phyloP scores from a whole-genome alignment of 2,888 invertebrate genomes.

The Adelphocoris suturalis region DNA sequence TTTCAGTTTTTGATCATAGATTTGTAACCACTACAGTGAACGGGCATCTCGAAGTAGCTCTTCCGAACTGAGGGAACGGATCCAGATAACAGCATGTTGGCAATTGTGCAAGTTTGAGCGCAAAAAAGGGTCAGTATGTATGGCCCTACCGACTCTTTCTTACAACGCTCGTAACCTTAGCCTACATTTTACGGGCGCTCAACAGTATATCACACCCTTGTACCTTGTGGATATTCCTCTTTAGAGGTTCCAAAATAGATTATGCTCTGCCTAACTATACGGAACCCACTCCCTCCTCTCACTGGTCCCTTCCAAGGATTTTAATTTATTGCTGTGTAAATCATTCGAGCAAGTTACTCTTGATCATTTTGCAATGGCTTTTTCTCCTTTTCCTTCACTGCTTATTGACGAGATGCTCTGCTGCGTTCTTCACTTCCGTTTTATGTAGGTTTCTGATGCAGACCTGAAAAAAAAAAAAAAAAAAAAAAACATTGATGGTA shows the following conservation, averaged over 20 bases:
- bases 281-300: conserved; percentile 21
- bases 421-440: conserved; percentile 2
- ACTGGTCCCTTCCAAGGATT: background rate
- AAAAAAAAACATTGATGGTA: no score
- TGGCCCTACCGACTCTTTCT: background rate
- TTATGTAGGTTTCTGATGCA: background rate
- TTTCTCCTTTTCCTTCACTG: background rate
- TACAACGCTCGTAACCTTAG: conserved; percentile 49
- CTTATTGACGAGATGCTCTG: conserved; percentile 22
- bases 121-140: no score
- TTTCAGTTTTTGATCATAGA: no score
- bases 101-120: no score
- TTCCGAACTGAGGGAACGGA: no score
- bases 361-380: conserved; percentile 29
- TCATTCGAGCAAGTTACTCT: conserved; percentile 36
- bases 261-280: conserved; percentile 32
- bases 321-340: conserved; percentile 16
- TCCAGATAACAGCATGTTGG: no score
- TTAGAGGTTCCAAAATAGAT: conserved; percentile 40
- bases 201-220: conserved; percentile 45
- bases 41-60: no score
- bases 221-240: conserved; percentile 26
- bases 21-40: no score
- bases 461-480: no score
- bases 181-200: conserved; percentile 41